phyloP scores from a whole-genome alignment of 2,888 invertebrate species.

The Mactromeris polynyma region DNA sequence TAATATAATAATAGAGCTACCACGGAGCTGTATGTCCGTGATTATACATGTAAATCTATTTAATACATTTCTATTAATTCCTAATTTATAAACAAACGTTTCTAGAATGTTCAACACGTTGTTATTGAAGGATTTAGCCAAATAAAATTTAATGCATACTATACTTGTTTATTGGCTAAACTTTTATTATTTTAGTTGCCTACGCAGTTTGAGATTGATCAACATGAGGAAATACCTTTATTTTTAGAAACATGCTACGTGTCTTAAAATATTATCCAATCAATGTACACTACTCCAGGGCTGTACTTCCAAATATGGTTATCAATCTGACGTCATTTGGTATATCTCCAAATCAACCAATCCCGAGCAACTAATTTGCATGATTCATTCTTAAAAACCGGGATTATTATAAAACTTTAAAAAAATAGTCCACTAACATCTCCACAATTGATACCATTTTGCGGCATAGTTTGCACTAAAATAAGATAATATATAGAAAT shows the following conservation, averaged over 20 bases:
- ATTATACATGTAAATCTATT: too few species aligned
- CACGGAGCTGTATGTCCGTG: too few species aligned
- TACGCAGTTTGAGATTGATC: neutral
- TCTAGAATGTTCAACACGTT: too few species aligned
- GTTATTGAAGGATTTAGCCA: neutral
- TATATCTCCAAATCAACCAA: slow-evolving; percentile 32
- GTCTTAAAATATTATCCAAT: slow-evolving; percentile 22
- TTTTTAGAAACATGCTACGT: slow-evolving; percentile 23
- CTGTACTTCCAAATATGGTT: slow-evolving; percentile 27
- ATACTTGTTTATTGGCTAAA: neutral
- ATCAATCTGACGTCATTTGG: slow-evolving; percentile 9
- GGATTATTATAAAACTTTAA: neutral
- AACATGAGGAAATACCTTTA: slow-evolving; percentile 23
- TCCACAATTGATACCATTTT: neutral
- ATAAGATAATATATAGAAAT: neutral
- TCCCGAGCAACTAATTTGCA: slow-evolving; percentile 46
- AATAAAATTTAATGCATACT: neutral
- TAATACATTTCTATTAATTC: too few species aligned
- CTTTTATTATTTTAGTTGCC: neutral
- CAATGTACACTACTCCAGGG: neutral
- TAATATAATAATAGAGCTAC: too few species aligned
- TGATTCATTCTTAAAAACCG: slow-evolving; percentile 60
- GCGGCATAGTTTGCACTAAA: neutral
- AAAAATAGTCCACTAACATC: neutral
- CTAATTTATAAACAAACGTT: too few species aligned